Conservation (phyloP, 2,888 invertebrate species). For the Leucophenga maculata region DNA sequence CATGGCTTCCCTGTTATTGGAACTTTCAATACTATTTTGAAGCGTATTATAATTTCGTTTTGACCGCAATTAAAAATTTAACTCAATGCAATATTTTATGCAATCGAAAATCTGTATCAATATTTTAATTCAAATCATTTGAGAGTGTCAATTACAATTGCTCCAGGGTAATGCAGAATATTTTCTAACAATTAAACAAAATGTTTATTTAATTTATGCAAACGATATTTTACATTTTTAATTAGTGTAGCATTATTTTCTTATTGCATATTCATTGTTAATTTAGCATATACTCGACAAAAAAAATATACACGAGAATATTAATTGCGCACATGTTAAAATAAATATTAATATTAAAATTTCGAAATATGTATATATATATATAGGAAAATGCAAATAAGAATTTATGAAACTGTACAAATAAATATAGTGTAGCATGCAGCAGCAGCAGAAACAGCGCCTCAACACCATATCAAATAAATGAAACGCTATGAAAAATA, state of each 20-base stretch:
- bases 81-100: not conserved
- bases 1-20: no score
- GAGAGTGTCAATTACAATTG: no score
- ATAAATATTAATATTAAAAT: conserved; percentile 16
- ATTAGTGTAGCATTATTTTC: conserved; percentile 5
- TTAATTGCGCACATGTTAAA: conserved; percentile 1
- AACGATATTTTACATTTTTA: conserved; percentile 24
- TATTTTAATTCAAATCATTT: no score
- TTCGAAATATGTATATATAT: not conserved
- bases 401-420: conserved; percentile 8
- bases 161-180: no score
- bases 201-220: not conserved
- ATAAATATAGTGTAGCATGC: no score
- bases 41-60: no score
- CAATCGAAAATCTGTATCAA: no score
- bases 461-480: no score
- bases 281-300: not conserved
- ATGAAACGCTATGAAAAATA: no score
- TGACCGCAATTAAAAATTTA: not conserved
- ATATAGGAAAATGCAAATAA: conserved; percentile 9
- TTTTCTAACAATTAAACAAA: no score
- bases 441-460: not conserved
- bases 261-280: conserved; percentile 14
- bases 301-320: not conserved
- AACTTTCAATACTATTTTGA: no score